Evolutionary conservation across 2,888 invertebrate genomes (phyloP), one percentile per base, ranked within the genome.

Genomic region (Xanthorhoe spadicearia): DNA sequence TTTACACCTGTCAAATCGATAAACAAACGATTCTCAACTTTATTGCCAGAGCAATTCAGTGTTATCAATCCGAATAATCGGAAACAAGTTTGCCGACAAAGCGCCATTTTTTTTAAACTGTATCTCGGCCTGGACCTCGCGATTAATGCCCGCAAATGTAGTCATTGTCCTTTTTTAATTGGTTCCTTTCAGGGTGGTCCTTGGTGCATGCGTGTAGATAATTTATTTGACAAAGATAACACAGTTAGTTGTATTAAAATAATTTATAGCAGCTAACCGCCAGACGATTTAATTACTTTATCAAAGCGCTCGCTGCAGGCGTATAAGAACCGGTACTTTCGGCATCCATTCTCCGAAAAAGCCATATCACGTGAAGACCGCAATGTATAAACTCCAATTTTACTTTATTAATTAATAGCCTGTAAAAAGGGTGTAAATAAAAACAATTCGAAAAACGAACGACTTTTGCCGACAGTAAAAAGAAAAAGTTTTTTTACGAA

Each of bases 51-150:
- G 74, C 74, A 75, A 80, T 83, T 80, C 76, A 73, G 74, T 76
- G 74, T 70, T 72, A 70, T 71, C 77, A 78, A 77, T 73, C 77
- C 71, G 76, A 76, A 77, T 77, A 75, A 74, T 77, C 74, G 74
- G 77, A 81, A 80, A 81, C 80, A 73, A 74, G 81, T 82, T 82
- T 81, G 83, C 87, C 84, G 83, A 78, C 85, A 85, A 87, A 87
- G 86, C 83, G 82, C 84, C 82, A 86, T 87, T 83, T 83, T 87
- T n/a, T 88, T 88, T 85, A 85, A 85, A 87, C 83, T 87, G 85
- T 88, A 85, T 85, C 86, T 83, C 77, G 74, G 83, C 79, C 83
- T 85, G 85, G 83, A 84, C 77, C 75, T 81, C 77, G 84, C 85
- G 88, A 88, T 85, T 87, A 87, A 86, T 88, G 86, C 77, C 75